Evolutionary conservation across 2,888 invertebrate genomes (phyloP).

Genomic region (Noctua janthina): DNA sequence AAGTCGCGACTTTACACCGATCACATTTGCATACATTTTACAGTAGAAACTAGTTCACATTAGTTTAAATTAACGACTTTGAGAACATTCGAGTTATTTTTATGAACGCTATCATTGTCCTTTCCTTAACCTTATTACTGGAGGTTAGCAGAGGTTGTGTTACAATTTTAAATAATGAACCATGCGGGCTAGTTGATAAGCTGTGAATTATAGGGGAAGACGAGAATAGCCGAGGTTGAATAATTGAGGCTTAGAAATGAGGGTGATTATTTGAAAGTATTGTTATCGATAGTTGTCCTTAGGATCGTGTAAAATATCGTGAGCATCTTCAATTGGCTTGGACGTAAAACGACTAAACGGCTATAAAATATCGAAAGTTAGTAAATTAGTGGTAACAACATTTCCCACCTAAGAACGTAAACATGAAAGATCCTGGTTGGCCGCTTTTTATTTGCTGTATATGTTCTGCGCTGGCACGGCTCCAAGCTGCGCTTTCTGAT

Average conservation of each 20-base stretch:
- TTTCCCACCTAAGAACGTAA: constrained; percentile 44
- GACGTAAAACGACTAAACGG: constrained; percentile 9
- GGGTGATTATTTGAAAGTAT: constrained; percentile 7
- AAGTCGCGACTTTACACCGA: constrained; percentile 42
- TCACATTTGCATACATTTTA: constrained; percentile 57
- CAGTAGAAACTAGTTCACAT: constrained; percentile 40
- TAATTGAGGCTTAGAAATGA: constrained; percentile 29
- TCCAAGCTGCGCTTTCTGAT: constrained; percentile 55
- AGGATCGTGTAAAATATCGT: neutral
- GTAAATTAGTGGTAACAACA: constrained; percentile 38
- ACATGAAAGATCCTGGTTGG: constrained; percentile 54
- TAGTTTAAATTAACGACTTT: constrained; percentile 41
- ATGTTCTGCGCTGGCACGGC: constrained; percentile 39
- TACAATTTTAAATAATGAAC: constrained; percentile 47
- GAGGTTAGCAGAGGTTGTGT: constrained; percentile 46
- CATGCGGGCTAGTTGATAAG: constrained; percentile 68
- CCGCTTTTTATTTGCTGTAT: constrained; percentile 56
- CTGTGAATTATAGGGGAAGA: constrained; percentile 63
- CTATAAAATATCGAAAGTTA: constrained; percentile 16
- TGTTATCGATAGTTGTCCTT: neutral
- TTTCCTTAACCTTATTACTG: constrained; percentile 63
- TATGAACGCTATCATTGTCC: constrained; percentile 56
- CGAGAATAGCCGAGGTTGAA: constrained; percentile 59
- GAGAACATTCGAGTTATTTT: constrained; percentile 49
- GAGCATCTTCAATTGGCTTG: neutral